Percentiles rank a stretch among this genome's conserved stretches.
Evolutionary conservation across 2,797 vertebrate species (phyloP).

Genomic region (Sarcoramphus papa): DNA sequence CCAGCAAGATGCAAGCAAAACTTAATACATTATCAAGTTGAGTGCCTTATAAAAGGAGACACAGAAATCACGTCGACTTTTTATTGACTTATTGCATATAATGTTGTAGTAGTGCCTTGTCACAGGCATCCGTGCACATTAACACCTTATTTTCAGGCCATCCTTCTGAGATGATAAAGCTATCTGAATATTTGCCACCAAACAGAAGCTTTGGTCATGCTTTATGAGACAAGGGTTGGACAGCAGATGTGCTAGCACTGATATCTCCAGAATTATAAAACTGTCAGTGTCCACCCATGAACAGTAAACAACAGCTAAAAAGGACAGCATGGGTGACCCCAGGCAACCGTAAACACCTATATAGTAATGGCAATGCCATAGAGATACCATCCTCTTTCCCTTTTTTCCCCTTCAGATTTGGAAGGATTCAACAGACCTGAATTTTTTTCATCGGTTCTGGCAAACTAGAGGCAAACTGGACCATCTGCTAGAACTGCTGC

Average conservation of each 20-base stretch:
- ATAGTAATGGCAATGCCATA: background rate
- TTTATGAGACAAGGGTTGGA: background rate
- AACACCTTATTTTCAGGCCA: background rate
- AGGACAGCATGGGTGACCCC: background rate
- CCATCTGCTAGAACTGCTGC: background rate
- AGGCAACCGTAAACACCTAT: background rate
- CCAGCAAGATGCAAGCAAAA: background rate
- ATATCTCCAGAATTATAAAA: background rate
- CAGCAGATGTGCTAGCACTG: background rate
- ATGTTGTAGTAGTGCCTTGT: background rate
- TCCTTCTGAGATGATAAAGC: background rate
- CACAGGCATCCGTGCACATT: background rate
- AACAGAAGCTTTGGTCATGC: background rate
- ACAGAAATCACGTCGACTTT: background rate
- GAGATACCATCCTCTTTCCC: background rate
- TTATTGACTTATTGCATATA: background rate
- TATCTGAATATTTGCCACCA: background rate
- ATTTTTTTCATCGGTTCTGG: background rate
- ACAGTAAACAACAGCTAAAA: background rate
- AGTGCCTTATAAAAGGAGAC: background rate
- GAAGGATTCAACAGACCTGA: background rate
- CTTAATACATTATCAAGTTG: background rate
- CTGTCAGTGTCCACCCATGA: background rate
- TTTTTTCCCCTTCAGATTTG: background rate
- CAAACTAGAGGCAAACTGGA: background rate